These are phyloP conservation scores for Callospermophilus lateralis DNA, from an alignment of 2,113 vertebrate genomes.

Conservation along the genomic window DNA sequence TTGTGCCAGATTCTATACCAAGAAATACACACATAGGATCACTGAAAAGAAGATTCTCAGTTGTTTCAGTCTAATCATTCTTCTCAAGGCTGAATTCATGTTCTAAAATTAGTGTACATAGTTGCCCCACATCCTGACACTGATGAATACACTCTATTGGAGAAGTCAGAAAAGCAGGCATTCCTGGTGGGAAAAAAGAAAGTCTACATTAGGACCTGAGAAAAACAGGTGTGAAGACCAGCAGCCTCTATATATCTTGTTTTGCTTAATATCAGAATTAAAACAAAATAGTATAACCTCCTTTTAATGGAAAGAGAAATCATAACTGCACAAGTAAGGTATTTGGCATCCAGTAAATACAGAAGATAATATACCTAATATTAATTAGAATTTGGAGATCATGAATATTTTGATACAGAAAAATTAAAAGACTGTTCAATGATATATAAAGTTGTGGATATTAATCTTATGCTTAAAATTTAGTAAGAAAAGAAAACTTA, in stretches of 20 bases:
- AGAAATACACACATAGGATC: not conserved
- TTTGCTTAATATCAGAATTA: not conserved
- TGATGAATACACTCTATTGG: not conserved
- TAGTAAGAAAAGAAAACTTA: slow-evolving; percentile 35
- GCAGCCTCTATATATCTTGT: not conserved
- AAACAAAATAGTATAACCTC: not conserved
- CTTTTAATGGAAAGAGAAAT: not conserved
- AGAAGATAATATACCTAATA: not conserved
- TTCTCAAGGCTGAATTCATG: not conserved
- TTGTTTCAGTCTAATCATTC: not conserved
- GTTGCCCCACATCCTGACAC: not conserved
- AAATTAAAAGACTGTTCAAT: not conserved
- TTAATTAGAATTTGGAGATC: not conserved
- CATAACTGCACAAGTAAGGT: not conserved
- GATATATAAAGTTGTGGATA: not conserved
- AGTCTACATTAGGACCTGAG: not conserved
- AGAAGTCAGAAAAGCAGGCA: not conserved
- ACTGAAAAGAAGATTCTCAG: not conserved
- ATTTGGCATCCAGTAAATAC: not conserved
- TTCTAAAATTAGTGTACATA: not conserved
- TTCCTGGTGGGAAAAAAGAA: not conserved
- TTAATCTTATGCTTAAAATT: slow-evolving; percentile 47
- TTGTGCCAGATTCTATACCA: not conserved
- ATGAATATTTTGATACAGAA: not conserved
- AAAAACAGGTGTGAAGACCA: not conserved